A percentile compares a stretch with the other conserved stretches of the same genome.
phyloP scores from a whole-genome alignment of 2,113 vertebrate species.

The Hassar affinis region DNA sequence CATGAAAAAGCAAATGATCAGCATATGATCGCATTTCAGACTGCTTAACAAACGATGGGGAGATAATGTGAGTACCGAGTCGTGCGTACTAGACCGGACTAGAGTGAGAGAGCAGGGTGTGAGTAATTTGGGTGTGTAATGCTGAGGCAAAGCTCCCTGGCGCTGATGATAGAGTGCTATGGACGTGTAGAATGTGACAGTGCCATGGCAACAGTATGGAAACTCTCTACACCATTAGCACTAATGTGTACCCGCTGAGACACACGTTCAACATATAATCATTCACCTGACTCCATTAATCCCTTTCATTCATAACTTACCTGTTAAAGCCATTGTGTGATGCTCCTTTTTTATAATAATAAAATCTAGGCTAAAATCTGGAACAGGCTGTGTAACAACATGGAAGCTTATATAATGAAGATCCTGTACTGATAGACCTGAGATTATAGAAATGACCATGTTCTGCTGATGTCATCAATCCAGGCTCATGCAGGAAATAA shows the following conservation, averaged over 20 bases:
- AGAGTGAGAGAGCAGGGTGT: background rate
- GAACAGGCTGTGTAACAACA: background rate
- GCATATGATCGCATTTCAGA: background rate
- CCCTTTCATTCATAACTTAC: background rate
- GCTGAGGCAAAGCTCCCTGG: constrained; percentile 41
- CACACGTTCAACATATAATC: background rate
- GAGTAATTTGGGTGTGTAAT: constrained; percentile 1
- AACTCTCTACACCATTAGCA: background rate
- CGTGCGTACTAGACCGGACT: too few relatives aligned
- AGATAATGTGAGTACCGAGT: background rate
- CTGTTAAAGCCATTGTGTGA: background rate
- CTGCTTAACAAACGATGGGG: background rate
- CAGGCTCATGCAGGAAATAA: background rate
- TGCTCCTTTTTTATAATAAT: too few relatives aligned
- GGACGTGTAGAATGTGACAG: constrained; percentile 62
- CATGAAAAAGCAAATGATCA: background rate
- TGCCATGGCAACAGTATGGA: constrained; percentile 41
- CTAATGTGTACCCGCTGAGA: background rate
- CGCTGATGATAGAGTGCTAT: constrained; percentile 53
- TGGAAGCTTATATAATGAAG: background rate
- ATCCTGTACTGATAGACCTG: background rate
- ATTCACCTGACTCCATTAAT: background rate
- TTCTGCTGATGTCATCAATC: background rate
- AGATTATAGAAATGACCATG: background rate
- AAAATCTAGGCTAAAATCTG: background rate